Evolutionary conservation across 1,140 invertebrate species (phyloP), one percentile per base, ranked within the genome.

Genomic region (Plodia interpunctella): DNA sequence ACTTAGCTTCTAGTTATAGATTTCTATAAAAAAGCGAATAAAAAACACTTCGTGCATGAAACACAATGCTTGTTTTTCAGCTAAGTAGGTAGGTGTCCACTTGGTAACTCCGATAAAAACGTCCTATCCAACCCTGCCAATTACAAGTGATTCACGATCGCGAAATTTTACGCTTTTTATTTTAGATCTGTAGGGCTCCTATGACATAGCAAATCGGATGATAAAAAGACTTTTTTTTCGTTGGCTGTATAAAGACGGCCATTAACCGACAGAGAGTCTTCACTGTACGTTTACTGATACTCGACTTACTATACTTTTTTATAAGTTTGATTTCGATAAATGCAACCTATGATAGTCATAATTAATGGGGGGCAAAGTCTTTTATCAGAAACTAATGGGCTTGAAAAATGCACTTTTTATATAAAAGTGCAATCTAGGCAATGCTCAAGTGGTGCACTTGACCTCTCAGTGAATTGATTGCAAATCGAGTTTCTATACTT

Each of bases 121-220:
- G 9, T 32, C 6, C 30, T 32, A 10, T 10, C 30, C 10, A 32
- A 6, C 30, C 30, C 9, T n/a, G 38, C 15, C 38, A 44, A 44
- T 38, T 38, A 38, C 35, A 15, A 44, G 13, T 10, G 38, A 17
- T 44, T 44, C 38, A 44, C 38, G 38, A n/a, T 44, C n/a, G 38
- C 38, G 38, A 44, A 44, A 44, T 44, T 44, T 44, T 15, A 44
- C 38, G 38, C 38, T 44, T 44, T 44, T 44, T 44, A 25, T 44
- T 44, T 44, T n/a, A 5, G 21, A 25, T 25, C 6, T 25, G 21
- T 25, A 25, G 21, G 9, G 30, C 30, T 32, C 9, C 28, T 3
- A 5, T 32, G 30, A 32, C 30, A 32, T 32, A 9, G 30, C 3
- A 32, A 32, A 32, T 25, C 2, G 6, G 21, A 25, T 3, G 21